Base-by-base conservation (phyloP, 2,113 vertebrate species). In the Diglossa brunneiventris region DNA sequence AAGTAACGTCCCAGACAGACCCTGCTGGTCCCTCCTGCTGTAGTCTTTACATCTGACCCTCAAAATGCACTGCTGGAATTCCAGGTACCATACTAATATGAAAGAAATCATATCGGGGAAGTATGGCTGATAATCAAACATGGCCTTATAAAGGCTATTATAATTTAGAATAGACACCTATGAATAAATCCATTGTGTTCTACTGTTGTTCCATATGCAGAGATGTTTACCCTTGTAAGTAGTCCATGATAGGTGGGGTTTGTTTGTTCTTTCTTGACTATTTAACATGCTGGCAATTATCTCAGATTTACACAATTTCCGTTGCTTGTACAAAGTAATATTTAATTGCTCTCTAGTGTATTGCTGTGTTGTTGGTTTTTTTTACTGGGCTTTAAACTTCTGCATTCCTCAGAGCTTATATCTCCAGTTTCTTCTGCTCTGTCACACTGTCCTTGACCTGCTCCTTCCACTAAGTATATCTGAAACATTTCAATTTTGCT, bases 1-100 rank as follows among this genome's bases (percentile, higher is more conserved):
- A 37, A 18, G 8, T 4, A 3, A 1, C 8, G 17, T 68, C 7
- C 18, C 3, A 2, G 11, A 23, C 3, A 73, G 79, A 52, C 15
- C 30, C n/a, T 70, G 26, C 27, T 49, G 72, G 3, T 79, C 13
- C 63, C 16, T 39, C 21, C 47, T 30, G 33, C 17, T 46, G 7
- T 24, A 46, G 23, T 44, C 23, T 76, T 82, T 49, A 50, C 11
- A 56, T 8, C 10, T 3, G 2, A 26, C n/a, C 52, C 24, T 77
- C 15, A 68, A 81, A 85, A 85, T 42, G 53, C 2, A 2, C 31
- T 44, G 19, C 19, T 53, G 39, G 30, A 78, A 70, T 66, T 85
- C 46, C 39, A 53, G 31, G 26, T 18, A 33, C 26, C 18, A 8
- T 20, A 42, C 1, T 6, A 67, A 66, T 23, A 23, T 18, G 17